Base-by-base conservation (phyloP, 2,888 invertebrate species). In the Pseudoips prasinana region DNA sequence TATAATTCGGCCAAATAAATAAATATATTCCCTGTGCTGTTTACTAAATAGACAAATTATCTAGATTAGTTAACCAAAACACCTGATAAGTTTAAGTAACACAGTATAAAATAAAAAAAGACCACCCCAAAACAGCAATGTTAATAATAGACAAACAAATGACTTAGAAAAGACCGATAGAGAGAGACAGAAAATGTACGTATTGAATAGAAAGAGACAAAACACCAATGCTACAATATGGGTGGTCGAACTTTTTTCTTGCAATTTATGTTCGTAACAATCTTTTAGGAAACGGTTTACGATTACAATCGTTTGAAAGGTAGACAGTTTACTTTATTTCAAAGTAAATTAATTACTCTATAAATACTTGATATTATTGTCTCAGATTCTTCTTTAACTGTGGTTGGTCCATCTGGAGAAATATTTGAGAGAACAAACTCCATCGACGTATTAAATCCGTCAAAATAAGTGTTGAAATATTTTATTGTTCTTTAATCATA, bases 121-220 rank as follows among this genome's bases (percentile, higher is more conserved):
- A 82, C 85, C 85, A 84, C 85, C 84, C 83, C 70, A 64, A 77
- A 77, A 78, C 64, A 63, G 73, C 75, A 79, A 73, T 66, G 67
- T 64, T 73, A 77, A 71, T 76, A 79, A 77, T 74, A 78, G 74
- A 64, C 72, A 75, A 75, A 78, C 71, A 73, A 74, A 73, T 65
- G 57, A 57, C 67, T 70, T 70, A 57, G 50, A 66, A 72, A 57
- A 48, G 60, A 56, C 46, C 53, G 9, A 35, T 54, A 74, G 39
- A 22, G 31, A 39, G 31, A 6, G 7, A n/a, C 8, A 42, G 27
- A 27, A 17, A 22, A 17, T 8, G 9, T 7, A 14, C 28, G 63
- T 39, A 34, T 11, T 14, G 14, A 3, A 5, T 3, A 7, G 62
- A 78, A 38, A 52, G 64, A 49, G 78, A 77, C 26, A 37, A 47